Percentiles rank a stretch among this genome's conserved stretches.
Conservation (phyloP, 2,888 invertebrate species). For the Parochlus steinenii region DNA sequence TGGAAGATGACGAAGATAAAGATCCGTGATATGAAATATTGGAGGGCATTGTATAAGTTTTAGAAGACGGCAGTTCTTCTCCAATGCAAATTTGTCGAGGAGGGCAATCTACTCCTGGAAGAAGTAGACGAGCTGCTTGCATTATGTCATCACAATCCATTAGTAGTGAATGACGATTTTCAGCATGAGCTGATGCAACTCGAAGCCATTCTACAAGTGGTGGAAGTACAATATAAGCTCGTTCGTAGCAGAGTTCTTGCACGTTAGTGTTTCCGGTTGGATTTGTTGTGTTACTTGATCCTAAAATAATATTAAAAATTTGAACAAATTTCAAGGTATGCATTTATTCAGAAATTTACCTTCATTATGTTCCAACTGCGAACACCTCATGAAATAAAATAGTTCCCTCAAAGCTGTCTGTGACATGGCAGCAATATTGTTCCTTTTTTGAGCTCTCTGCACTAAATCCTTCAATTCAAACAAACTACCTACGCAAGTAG, state of each 20-base stretch:
- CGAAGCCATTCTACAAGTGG: slow-evolving; percentile 85
- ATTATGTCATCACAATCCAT: slow-evolving; percentile 74
- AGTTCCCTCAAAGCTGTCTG: slow-evolving; percentile 59
- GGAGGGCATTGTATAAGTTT: slow-evolving; percentile 9
- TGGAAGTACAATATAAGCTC: slow-evolving; percentile 75
- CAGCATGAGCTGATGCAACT: slow-evolving; percentile 66
- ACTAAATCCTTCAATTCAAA: slow-evolving; percentile 61
- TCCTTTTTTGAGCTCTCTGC: slow-evolving; percentile 38
- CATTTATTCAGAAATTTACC: slow-evolving; percentile 18
- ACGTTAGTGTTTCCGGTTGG: slow-evolving; percentile 30
- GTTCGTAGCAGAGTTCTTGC: slow-evolving; percentile 66
- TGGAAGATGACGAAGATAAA: slow-evolving; percentile 7
- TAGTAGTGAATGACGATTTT: slow-evolving; percentile 57
- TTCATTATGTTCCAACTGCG: slow-evolving; percentile 58
- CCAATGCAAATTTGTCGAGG: slow-evolving; percentile 50
- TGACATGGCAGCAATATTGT: slow-evolving; percentile 32
- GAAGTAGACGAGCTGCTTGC: slow-evolving; percentile 69
- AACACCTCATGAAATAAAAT: slow-evolving; percentile 86
- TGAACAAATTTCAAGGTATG: too few species aligned
- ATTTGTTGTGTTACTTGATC: too few species aligned
- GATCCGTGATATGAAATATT: slow-evolving; percentile 10
- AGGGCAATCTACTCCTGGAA: slow-evolving; percentile 83
- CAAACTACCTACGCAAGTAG: slow-evolving; percentile 77
- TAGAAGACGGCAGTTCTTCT: slow-evolving; percentile 31
- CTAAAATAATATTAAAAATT: not conserved